Base-by-base conservation (phyloP, 2,888 invertebrate genomes). In the Seladonia tumulorum region DNA sequence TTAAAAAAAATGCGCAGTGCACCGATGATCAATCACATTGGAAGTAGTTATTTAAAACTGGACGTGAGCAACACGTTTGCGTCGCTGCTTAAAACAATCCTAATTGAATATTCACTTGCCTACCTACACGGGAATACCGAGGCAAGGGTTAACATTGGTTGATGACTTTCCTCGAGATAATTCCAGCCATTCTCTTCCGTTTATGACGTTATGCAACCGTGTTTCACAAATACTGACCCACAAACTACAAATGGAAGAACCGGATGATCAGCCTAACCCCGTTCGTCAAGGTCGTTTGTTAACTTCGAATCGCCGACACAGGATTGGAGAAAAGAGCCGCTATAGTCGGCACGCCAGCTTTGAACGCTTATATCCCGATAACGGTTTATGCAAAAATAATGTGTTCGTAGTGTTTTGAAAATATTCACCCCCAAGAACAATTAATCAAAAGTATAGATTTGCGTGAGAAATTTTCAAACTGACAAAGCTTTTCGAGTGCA, bases 241-340 rank as follows among this genome's bases (percentile, higher is more conserved):
- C 22, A 79, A 79, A 66, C 5, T 47, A 49, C 22, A 76, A 79
- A 66, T 47, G 47, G 22, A 39, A 63, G 47, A 47, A 25, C 25
- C 10, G 63, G 39, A 63, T 76, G 66, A 79, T 79, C 63, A 39
- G 47, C 63, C 47, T 79, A 79, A 76, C 49, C 79, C 75, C 76
- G 35, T 79, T 79, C 47, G 18, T 47, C 79, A 73, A 76, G 79
- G 63, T 16, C 39, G 60, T 63, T 25, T 57, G 47, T 63, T 29
- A 63, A 63, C 25, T 63, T 29, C 29, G 1, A 63, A 63, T 63
- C 60, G 14, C 14, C 60, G 60, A 29, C 16, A 29, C 25, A 2
- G 60, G 60, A 25, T 16, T 16, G 25, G 12, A 63, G 16, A 22
- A 10, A 60, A 25, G 60, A 63, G 29, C 0, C 60, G 1, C 49